Evolutionary conservation across 2,888 invertebrate species (phyloP).

Genomic region (Drosophila leonis): DNA sequence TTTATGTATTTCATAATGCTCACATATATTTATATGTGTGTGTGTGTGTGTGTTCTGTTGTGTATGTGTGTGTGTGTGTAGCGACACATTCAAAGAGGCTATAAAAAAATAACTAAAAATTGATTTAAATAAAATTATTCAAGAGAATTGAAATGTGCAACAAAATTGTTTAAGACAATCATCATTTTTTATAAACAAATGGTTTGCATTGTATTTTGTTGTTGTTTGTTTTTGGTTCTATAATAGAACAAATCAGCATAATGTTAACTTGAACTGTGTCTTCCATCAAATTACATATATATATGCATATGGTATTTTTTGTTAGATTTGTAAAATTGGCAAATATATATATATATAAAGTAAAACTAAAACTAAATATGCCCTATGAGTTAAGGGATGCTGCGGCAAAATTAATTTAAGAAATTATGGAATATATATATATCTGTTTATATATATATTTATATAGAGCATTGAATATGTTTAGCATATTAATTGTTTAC

Average conservation of each 20-base stretch:
- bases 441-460: conserved; percentile 7
- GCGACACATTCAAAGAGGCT: conserved; percentile 54
- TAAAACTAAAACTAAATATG: conserved; percentile 34
- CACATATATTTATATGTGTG: conserved; percentile 39
- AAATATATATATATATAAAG: conserved; percentile 53
- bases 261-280: conserved; percentile 84
- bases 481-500: conserved; percentile 48
- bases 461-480: conserved; percentile 28
- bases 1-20: conserved; percentile 70
- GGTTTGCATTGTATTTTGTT: conserved; percentile 15
- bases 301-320: conserved; percentile 34
- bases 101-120: conserved; percentile 37
- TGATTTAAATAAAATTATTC: conserved; percentile 8
- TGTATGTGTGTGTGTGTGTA: conserved; percentile 23
- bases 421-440: conserved; percentile 8
- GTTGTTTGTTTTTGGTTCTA: conserved; percentile 11
- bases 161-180: background rate
- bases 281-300: conserved; percentile 47
- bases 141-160: conserved; percentile 22
- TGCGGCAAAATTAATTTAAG: conserved; percentile 12
- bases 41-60: conserved; percentile 27
- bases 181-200: conserved; percentile 34
- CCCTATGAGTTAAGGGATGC: conserved; percentile 17
- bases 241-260: conserved; percentile 72
- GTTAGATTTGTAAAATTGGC: conserved; percentile 45